These are phyloP conservation scores for Esox masquinongy DNA, from an alignment of 2,797 vertebrate species.

Conservation along the genomic window DNA sequence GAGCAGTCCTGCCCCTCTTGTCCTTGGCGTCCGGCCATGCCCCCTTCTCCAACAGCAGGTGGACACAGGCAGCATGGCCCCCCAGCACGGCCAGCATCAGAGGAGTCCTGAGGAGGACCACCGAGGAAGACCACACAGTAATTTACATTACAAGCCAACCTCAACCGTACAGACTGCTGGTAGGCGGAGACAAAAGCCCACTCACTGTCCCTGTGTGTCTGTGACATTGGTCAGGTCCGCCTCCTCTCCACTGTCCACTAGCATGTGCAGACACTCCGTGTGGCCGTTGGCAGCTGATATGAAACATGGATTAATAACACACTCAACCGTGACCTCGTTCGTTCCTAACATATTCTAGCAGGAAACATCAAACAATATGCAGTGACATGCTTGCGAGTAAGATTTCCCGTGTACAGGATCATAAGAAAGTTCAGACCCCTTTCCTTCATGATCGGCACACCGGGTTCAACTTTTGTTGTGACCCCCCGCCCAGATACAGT, in stretches of 20 bases:
- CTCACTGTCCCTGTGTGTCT: conserved; percentile 93
- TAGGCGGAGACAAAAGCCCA: conserved; percentile 40
- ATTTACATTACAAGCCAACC: neutral
- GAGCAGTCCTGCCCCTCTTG: conserved; percentile 87
- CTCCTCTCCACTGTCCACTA: conserved; percentile 90
- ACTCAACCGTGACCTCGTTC: neutral
- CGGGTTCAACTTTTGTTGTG: too few species aligned
- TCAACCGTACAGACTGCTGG: neutral
- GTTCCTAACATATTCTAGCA: neutral
- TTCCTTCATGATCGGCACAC: too few species aligned
- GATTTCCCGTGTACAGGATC: neutral
- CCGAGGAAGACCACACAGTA: neutral
- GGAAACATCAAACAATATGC: too few species aligned
- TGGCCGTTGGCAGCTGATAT: conserved; percentile 87
- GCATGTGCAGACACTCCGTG: conserved; percentile 91
- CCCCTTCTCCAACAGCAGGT: conserved; percentile 91
- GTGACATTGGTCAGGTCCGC: conserved; percentile 87
- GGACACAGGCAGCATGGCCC: conserved; percentile 90
- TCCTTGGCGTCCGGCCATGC: conserved; percentile 88
- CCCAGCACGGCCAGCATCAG: conserved; percentile 94
- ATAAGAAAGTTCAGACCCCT: too few species aligned
- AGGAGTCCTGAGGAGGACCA: conserved; percentile 77
- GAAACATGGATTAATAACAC: neutral
- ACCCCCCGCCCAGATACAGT: too few species aligned
- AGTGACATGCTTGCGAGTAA: neutral